phyloP scores from a whole-genome alignment of 2,888 invertebrate species.

The Seira musarum region DNA sequence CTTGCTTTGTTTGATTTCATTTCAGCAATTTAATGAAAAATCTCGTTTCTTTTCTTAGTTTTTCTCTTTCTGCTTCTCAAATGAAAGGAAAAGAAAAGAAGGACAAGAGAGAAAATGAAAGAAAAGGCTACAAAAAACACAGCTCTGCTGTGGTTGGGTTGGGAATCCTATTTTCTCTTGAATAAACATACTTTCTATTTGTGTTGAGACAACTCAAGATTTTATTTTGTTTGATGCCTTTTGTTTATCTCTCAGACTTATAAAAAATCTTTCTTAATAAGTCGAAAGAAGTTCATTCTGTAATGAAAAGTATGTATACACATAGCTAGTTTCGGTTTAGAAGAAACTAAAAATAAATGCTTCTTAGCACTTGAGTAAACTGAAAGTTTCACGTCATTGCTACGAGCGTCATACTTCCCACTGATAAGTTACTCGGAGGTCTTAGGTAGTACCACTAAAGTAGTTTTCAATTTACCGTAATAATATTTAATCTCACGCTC shows the following conservation, averaged over 20 bases:
- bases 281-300: background rate
- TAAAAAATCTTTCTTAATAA: background rate
- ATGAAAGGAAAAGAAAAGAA: background rate
- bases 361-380: no score
- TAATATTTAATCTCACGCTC: no score
- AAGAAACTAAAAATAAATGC: background rate
- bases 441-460: no score
- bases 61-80: background rate
- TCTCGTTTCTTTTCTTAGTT: background rate
- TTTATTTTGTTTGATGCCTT: background rate
- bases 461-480: no score
- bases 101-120: background rate
- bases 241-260: background rate
- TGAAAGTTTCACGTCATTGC: no score
- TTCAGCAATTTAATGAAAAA: conserved; percentile 37
- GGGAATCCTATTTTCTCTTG: background rate
- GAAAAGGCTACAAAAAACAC: background rate
- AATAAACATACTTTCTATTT: background rate
- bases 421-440: no score
- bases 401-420: no score
- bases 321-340: background rate
- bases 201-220: background rate
- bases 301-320: background rate
- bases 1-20: conserved; percentile 30
- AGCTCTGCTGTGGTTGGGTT: background rate